Percentiles rank a stretch among this genome's conserved stretches.
Conservation (phyloP, 2,797 vertebrate species). For the Sebastes minor region DNA sequence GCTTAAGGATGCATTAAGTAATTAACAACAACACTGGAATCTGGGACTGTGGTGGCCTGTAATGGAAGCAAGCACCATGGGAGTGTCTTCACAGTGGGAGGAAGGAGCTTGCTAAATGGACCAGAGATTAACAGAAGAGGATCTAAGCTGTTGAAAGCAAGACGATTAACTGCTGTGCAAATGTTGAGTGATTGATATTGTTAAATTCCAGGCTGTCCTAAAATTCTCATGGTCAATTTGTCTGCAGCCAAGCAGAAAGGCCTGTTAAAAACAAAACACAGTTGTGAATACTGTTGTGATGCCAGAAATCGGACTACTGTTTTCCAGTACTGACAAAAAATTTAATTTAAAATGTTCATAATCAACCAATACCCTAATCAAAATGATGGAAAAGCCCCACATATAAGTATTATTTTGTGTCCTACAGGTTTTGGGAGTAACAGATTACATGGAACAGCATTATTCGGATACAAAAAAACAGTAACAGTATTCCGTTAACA, state of each 20-base stretch:
- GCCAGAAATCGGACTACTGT: not conserved
- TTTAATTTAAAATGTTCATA: not conserved
- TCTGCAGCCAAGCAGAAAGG: slow-evolving; percentile 4
- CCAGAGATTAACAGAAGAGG: slow-evolving; percentile 58
- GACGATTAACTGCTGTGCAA: slow-evolving; percentile 51
- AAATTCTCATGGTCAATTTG: slow-evolving; percentile 8
- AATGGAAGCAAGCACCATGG: slow-evolving; percentile 63
- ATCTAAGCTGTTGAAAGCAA: slow-evolving; percentile 63
- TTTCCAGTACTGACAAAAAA: not conserved
- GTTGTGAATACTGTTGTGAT: not conserved
- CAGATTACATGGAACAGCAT: not conserved
- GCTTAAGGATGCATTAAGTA: slow-evolving; percentile 74
- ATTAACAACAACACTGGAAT: slow-evolving; percentile 65
- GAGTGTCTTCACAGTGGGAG: slow-evolving; percentile 60
- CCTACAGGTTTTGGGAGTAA: not conserved
- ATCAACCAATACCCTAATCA: not conserved
- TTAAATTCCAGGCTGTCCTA: slow-evolving; percentile 30
- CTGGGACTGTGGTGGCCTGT: slow-evolving; percentile 49
- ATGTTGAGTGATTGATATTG: slow-evolving; percentile 48
- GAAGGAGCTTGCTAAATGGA: slow-evolving; percentile 69
- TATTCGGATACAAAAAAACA: not conserved
- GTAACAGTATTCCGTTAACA: not conserved
- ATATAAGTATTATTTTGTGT: not conserved
- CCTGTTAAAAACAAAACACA: not conserved
- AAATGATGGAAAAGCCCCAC: not conserved